phyloP scores from a whole-genome alignment of 1,140 invertebrate genomes.

The Microplitis mediator region DNA sequence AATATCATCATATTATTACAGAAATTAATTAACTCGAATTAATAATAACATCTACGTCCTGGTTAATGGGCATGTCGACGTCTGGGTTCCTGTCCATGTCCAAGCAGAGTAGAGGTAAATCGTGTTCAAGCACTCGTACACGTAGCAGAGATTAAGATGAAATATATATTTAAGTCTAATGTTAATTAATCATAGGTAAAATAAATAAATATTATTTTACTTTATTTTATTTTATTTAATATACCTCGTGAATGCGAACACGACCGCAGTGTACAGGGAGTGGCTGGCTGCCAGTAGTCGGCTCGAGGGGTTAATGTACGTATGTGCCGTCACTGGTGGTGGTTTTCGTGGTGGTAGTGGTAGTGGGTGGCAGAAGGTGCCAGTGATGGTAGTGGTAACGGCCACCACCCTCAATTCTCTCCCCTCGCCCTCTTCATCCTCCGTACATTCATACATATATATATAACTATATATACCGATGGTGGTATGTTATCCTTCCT shows the following conservation, averaged over 20 bases:
- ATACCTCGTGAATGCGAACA: slow-evolving; percentile 1
- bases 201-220: neutral
- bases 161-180: neutral
- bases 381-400: neutral
- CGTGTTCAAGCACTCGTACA: too few species aligned
- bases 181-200: neutral
- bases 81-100: too few species aligned
- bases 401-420: slow-evolving; percentile 21
- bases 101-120: neutral
- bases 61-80: too few species aligned
- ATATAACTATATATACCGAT: slow-evolving; percentile 22
- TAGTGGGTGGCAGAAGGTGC: too few species aligned
- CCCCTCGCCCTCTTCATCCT: neutral
- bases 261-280: slow-evolving; percentile 6
- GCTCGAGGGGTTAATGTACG: slow-evolving; percentile 20
- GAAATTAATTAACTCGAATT: too few species aligned
- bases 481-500: slow-evolving; percentile 57
- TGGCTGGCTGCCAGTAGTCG: neutral
- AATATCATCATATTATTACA: too few species aligned
- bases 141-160: neutral
- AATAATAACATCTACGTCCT: too few species aligned
- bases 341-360: too few species aligned
- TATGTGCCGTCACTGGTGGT: neutral
- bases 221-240: neutral
- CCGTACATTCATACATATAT: neutral